phyloP scores from a whole-genome alignment of 92 coral and sea anemone species.

The Galaxea fascicularis region DNA sequence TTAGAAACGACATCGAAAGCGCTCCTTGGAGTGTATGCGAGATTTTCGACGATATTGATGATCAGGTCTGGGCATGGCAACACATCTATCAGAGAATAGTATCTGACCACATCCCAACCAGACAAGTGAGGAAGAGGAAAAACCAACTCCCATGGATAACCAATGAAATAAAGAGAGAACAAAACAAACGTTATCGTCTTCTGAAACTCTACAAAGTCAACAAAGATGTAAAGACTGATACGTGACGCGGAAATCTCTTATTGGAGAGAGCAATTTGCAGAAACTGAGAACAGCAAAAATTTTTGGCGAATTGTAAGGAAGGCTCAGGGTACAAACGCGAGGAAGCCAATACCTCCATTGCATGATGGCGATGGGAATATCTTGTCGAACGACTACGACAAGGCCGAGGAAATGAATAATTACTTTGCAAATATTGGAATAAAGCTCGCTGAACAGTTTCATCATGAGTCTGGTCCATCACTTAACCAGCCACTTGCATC shows the following conservation, averaged over 20 bases:
- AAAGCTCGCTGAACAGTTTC: slow-evolving; percentile 28
- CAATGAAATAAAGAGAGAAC: slow-evolving; percentile 15
- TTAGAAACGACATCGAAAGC: slow-evolving; percentile 49
- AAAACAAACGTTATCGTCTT: no score
- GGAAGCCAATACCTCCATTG: slow-evolving; percentile 20
- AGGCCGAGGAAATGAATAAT: no score
- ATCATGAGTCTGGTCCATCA: slow-evolving; percentile 21
- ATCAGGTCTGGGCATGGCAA: slow-evolving; percentile 54
- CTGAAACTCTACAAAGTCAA: no score
- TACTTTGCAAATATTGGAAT: no score
- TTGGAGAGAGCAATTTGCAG: slow-evolving; percentile 44
- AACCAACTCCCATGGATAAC: neutral
- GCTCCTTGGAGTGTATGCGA: no score
- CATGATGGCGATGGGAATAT: no score
- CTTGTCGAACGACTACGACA: no score
- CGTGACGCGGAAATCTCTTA: slow-evolving; percentile 33
- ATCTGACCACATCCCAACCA: no score
- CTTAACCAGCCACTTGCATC: slow-evolving; percentile 22
- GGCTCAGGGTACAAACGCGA: no score
- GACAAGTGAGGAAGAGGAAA: neutral
- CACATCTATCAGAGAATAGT: slow-evolving; percentile 41
- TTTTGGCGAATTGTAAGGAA: no score
- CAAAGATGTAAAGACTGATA: slow-evolving; percentile 16
- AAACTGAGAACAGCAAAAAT: no score
- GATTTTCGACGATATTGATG: slow-evolving; percentile 48